These are phyloP conservation scores for Brachyhypopomus occidentalis DNA, from an alignment of 2,113 vertebrate genomes.

Conservation along the genomic window DNA sequence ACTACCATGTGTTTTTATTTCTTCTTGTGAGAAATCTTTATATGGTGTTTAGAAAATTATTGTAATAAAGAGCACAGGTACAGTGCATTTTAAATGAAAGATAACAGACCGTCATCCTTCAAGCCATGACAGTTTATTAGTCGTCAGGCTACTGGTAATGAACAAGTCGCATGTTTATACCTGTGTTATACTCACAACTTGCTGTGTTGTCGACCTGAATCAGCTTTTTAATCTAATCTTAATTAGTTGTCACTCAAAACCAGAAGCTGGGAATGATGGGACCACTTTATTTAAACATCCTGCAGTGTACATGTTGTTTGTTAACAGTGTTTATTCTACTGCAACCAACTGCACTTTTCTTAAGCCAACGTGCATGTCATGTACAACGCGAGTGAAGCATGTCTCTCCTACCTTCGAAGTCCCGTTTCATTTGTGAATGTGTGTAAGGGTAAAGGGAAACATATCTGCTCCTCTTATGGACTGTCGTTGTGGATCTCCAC, in stretches of 20 bases:
- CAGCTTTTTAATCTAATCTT: not conserved
- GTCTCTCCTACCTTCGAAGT: not conserved
- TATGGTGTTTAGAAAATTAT: not conserved
- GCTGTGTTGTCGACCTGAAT: not conserved
- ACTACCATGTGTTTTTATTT: constrained; percentile 10
- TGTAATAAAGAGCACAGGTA: not conserved
- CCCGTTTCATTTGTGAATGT: not conserved
- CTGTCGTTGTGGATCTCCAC: not conserved
- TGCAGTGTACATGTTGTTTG: constrained; percentile 41
- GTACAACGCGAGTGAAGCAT: not conserved
- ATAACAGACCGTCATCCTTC: not conserved
- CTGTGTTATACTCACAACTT: constrained; percentile 18
- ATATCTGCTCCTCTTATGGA: not conserved
- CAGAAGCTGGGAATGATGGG: constrained; percentile 28
- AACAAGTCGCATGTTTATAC: constrained; percentile 13
- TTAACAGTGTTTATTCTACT: constrained; percentile 31
- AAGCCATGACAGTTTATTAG: not conserved
- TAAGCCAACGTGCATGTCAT: constrained; percentile 40
- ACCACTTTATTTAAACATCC: constrained; percentile 37
- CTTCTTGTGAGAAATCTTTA: constrained; percentile 7
- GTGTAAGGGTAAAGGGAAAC: not conserved
- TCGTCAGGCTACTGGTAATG: constrained; percentile 26
- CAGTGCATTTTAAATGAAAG: not conserved
- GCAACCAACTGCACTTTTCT: constrained; percentile 27
- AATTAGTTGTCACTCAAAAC: constrained; percentile 2